phyloP scores from a whole-genome alignment of 2,113 vertebrate species.

The Ammodytes dubius region DNA sequence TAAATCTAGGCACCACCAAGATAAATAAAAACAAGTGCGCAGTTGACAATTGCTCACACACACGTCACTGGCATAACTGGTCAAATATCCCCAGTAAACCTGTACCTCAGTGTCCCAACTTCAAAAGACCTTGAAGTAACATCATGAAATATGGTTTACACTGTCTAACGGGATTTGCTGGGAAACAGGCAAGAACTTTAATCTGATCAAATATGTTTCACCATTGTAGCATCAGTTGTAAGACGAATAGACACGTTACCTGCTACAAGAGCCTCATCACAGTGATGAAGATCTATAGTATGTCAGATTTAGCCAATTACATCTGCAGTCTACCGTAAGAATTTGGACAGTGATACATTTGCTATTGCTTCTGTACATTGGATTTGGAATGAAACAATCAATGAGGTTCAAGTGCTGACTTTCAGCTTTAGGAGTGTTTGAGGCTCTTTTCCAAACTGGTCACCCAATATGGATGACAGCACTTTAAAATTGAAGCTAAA shows the following conservation, averaged over 20 bases:
- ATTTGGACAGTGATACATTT: not conserved
- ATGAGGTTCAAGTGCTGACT: constrained; percentile 26
- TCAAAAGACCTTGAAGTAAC: not conserved
- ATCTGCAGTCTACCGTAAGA: not conserved
- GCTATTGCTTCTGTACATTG: not conserved
- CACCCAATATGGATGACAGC: not conserved
- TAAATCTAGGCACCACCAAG: not conserved
- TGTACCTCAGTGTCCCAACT: not conserved
- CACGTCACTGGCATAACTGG: no score
- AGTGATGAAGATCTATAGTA: constrained; percentile 6
- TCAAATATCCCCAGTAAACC: not conserved
- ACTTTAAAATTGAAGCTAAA: not conserved
- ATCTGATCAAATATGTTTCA: not conserved
- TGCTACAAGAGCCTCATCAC: not conserved
- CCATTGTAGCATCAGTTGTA: not conserved
- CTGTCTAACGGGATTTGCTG: not conserved
- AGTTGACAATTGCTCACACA: no score
- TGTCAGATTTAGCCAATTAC: not conserved
- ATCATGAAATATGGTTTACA: not conserved
- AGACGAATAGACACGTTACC: not conserved
- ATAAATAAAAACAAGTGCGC: not conserved
- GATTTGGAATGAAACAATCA: constrained; percentile 22
- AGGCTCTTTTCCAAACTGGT: not conserved
- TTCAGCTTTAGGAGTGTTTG: not conserved
- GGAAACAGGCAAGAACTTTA: not conserved